Conservation (phyloP, 2,113 vertebrate species). For the Megalops atlanticus region DNA sequence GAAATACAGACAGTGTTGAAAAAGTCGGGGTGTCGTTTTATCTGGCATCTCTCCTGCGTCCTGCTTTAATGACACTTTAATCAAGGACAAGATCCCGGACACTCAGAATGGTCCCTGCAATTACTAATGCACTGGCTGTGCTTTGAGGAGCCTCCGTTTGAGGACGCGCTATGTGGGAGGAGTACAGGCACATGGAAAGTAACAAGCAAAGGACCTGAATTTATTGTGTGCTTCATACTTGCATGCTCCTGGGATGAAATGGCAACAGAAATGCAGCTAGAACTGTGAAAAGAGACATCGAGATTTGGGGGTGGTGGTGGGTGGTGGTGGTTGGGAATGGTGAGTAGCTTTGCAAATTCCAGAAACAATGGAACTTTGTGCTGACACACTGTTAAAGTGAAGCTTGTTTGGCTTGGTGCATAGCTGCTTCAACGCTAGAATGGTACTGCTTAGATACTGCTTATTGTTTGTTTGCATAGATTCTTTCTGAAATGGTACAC, state of each 20-base stretch:
- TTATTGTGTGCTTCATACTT: not conserved
- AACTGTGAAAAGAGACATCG: not conserved
- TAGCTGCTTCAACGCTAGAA: no score
- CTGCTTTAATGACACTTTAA: constrained; percentile 72
- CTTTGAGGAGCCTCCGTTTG: constrained; percentile 34
- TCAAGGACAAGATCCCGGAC: constrained; percentile 58
- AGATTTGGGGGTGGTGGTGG: no score
- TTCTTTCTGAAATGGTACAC: no score
- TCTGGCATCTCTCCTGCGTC: constrained; percentile 51
- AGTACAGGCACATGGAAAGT: constrained; percentile 1
- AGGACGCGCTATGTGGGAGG: constrained; percentile 2
- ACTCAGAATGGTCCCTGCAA: no score
- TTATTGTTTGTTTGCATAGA: no score
- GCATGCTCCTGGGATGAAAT: not conserved
- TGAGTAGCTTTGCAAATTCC: not conserved
- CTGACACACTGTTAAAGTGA: no score
- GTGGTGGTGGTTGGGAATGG: no score
- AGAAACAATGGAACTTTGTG: not conserved
- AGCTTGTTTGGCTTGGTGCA: not conserved
- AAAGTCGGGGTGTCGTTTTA: constrained; percentile 46
- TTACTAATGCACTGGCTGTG: constrained; percentile 62
- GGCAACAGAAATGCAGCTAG: not conserved
- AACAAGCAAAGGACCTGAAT: not conserved
- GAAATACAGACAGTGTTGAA: constrained; percentile 21
- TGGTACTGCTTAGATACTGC: no score